A percentile compares a stretch with the other conserved stretches of the same genome.
Conservation (phyloP, 2,797 vertebrate species). For the Crypturellus tataupa region DNA sequence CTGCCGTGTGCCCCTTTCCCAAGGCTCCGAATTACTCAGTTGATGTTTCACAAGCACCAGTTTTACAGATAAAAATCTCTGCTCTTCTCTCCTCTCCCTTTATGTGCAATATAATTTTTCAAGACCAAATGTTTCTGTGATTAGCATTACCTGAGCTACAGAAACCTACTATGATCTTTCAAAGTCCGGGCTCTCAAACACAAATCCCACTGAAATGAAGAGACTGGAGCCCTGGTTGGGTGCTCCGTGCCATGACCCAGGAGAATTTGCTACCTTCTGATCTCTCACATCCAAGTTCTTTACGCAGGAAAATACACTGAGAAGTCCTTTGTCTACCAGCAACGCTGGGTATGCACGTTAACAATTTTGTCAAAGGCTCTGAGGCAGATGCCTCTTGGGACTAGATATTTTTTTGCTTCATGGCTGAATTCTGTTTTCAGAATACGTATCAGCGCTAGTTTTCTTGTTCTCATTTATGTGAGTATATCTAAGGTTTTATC, state of each 20-base stretch:
- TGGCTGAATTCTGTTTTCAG: neutral
- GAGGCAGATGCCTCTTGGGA: neutral
- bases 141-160: neutral
- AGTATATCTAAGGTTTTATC: neutral
- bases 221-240: neutral
- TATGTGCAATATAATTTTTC: neutral
- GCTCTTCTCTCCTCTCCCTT: neutral
- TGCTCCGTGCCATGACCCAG: accelerated
- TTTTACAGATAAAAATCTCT: neutral
- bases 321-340: neutral
- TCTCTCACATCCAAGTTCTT: neutral
- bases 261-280: neutral
- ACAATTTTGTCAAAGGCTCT: neutral
- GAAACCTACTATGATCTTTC: accelerated
- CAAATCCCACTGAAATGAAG: neutral
- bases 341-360: neutral
- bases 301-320: neutral
- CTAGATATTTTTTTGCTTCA: neutral
- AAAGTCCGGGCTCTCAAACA: neutral
- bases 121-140: neutral
- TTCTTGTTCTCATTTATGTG: neutral
- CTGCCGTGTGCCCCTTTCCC: neutral
- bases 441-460: neutral
- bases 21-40: neutral
- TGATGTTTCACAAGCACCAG: neutral